Evolutionary conservation across 2,888 invertebrate genomes (phyloP).

Genomic region (Torymus tubicola): DNA sequence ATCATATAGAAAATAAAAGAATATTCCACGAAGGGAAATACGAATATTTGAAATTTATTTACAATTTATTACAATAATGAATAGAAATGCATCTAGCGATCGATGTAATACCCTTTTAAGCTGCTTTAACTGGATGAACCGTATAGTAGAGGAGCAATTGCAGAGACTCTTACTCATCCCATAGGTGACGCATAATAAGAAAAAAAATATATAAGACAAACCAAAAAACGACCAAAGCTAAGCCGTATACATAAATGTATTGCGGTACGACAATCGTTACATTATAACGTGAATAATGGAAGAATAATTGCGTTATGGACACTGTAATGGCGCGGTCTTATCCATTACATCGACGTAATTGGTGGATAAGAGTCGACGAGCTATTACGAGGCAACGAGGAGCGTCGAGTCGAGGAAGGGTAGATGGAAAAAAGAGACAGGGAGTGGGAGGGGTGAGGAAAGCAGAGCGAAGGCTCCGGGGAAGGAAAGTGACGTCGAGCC

Average conservation of each 20-base stretch:
- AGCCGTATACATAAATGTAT: not conserved
- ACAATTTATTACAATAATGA: too few relatives aligned
- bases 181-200: not conserved
- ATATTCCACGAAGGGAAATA: too few relatives aligned
- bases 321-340: slow-evolving; percentile 63
- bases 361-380: slow-evolving; percentile 62
- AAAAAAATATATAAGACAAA: slow-evolving; percentile 3
- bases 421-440: slow-evolving; percentile 20
- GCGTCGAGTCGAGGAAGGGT: not conserved
- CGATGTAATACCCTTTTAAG: not conserved
- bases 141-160: not conserved
- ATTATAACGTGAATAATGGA: slow-evolving; percentile 70
- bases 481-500: slow-evolving; percentile 6
- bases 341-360: slow-evolving; percentile 67
- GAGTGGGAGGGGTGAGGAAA: slow-evolving; percentile 19
- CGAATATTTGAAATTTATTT: too few relatives aligned
- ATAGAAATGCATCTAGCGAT: too few relatives aligned
- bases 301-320: slow-evolving; percentile 67
- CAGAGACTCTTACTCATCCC: not conserved
- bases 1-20: too few relatives aligned
- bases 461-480: slow-evolving; percentile 17
- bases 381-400: slow-evolving; percentile 10
- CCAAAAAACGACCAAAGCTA: not conserved
- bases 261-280: slow-evolving; percentile 60
- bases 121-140: slow-evolving; percentile 9